Evolutionary conservation across 2,113 vertebrate genomes (phyloP).

Genomic region (Phaethornis superciliosus): DNA sequence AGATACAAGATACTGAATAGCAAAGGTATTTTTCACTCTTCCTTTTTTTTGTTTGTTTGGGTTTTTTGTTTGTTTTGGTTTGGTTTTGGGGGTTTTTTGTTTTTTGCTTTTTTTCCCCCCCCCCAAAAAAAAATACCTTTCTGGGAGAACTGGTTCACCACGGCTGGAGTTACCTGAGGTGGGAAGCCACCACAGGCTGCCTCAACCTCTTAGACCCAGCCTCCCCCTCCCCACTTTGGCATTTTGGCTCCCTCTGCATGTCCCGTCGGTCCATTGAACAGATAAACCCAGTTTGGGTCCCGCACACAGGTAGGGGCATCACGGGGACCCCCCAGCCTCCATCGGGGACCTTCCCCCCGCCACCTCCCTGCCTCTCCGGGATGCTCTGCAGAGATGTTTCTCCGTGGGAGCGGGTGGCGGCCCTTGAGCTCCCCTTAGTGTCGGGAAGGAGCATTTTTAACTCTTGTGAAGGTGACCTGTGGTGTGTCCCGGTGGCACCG

Average conservation of each 20-base stretch:
- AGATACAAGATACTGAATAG: neutral
- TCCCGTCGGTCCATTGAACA: too few relatives aligned
- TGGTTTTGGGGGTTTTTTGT: too few relatives aligned
- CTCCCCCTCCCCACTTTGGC: fast-evolving
- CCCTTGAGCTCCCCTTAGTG: constrained; percentile 68
- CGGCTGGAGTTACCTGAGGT: neutral
- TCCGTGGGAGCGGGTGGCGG: neutral
- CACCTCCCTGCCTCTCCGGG: neutral
- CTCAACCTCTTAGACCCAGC: neutral
- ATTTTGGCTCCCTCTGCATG: fast-evolving
- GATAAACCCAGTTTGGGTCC: neutral
- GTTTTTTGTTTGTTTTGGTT: too few relatives aligned
- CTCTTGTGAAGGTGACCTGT: fast-evolving
- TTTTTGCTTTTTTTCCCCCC: too few relatives aligned
- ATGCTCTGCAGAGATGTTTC: neutral
- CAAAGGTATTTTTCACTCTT: neutral
- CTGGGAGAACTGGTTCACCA: neutral
- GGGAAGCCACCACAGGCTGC: neutral
- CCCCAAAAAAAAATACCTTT: neutral
- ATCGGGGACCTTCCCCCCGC: neutral
- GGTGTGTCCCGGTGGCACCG: neutral
- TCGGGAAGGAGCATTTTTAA: neutral
- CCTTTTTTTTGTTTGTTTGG: too few relatives aligned
- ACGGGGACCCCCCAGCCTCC: fast-evolving
- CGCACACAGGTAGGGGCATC: neutral